Evolutionary conservation across 1,140 invertebrate genomes (phyloP).

Genomic region (Popillia japonica): DNA sequence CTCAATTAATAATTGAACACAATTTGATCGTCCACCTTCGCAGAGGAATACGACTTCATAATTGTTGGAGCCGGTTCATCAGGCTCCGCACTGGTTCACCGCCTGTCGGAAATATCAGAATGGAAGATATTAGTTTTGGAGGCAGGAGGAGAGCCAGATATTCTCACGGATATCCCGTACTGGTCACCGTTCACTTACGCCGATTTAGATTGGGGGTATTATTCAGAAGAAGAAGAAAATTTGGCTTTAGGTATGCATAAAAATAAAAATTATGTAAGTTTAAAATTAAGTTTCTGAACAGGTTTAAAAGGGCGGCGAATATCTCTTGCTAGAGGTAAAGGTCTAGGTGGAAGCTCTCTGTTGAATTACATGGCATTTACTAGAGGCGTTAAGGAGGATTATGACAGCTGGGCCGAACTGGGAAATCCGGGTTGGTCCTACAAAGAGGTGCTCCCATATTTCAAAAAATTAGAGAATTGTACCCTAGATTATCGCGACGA

Average conservation of each 20-base stretch:
- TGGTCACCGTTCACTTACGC: background rate
- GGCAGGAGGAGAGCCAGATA: slow-evolving; percentile 67
- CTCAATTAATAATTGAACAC: too few relatives aligned
- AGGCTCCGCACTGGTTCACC: slow-evolving; percentile 85
- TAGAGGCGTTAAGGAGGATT: slow-evolving; percentile 88
- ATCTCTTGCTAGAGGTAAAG: slow-evolving; percentile 83
- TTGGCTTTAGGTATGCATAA: slow-evolving; percentile 35
- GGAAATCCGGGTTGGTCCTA: slow-evolving; percentile 74
- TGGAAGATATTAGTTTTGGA: slow-evolving; percentile 85
- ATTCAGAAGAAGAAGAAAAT: slow-evolving; percentile 23
- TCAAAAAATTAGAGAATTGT: slow-evolving; percentile 61
- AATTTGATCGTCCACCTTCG: background rate
- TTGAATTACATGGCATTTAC: slow-evolving; percentile 97
- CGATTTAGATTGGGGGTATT: slow-evolving; percentile 16
- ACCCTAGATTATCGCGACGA: background rate
- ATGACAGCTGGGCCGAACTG: slow-evolving; percentile 86
- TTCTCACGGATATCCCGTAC: slow-evolving; percentile 25
- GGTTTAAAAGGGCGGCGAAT: background rate
- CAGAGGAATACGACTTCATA: slow-evolving; percentile 75
- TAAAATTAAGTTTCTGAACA: background rate
- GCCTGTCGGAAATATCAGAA: slow-evolving; percentile 74
- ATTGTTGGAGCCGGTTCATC: slow-evolving; percentile 90
- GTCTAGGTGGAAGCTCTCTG: slow-evolving; percentile 78
- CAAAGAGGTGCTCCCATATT: slow-evolving; percentile 64
- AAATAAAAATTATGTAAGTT: background rate